Conservation (phyloP, 2,113 vertebrate genomes). For the Istiophorus platypterus region DNA sequence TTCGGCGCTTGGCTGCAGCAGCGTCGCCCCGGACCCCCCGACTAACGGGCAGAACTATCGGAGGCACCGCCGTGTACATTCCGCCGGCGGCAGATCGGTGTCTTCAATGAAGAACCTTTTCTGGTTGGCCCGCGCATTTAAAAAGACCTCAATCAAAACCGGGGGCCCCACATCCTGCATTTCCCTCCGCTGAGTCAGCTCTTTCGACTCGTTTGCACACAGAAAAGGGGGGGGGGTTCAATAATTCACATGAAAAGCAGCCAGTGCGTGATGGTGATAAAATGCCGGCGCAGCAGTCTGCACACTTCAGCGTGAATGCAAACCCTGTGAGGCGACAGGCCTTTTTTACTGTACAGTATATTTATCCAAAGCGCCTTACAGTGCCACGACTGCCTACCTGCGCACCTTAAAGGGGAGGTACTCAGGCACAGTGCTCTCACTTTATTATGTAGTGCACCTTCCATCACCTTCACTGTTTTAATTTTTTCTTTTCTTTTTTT, state of each 20-base stretch:
- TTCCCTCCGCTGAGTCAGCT: slow-evolving; percentile 54
- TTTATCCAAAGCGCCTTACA: slow-evolving; percentile 33
- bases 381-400: background rate
- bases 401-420: slow-evolving; percentile 9
- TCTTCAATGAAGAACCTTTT: background rate
- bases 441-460: slow-evolving; percentile 6
- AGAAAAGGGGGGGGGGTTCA: slow-evolving; percentile 31
- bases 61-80: slow-evolving; percentile 14
- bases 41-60: slow-evolving; percentile 5
- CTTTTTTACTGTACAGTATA: slow-evolving; percentile 49
- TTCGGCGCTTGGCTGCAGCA: slow-evolving; percentile 34
- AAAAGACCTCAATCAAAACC: slow-evolving; percentile 46
- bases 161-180: slow-evolving; percentile 28
- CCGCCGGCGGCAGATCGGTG: slow-evolving; percentile 16
- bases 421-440: background rate
- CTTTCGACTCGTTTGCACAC: slow-evolving; percentile 39
- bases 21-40: slow-evolving; percentile 1
- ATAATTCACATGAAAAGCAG: slow-evolving; percentile 69
- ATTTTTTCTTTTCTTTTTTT: background rate
- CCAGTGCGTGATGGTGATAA: slow-evolving; percentile 59
- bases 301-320: slow-evolving; percentile 40
- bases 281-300: slow-evolving; percentile 60
- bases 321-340: slow-evolving; percentile 37
- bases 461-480: background rate
- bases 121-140: slow-evolving; percentile 2